Base-by-base conservation (phyloP, 2,797 vertebrate genomes). In the Ctenopoma kingsleyae region DNA sequence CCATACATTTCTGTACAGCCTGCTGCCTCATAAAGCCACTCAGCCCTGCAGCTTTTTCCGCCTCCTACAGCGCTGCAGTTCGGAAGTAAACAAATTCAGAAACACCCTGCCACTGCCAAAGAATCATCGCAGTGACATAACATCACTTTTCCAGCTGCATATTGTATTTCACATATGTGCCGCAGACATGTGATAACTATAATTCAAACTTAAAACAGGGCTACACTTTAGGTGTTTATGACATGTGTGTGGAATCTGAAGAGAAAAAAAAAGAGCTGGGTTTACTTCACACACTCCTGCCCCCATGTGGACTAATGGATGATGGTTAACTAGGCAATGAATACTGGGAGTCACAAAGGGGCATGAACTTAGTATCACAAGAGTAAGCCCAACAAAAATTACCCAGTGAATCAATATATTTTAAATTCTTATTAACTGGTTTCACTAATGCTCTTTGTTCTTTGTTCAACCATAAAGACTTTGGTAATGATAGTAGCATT, bases 51-150 rank as follows among this genome's bases (percentile, higher is more conserved):
- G 78, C 41, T 30, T 62, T 81, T 84, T 81, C 58, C 59, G 79
- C 87, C 88, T 83, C 78, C 86, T 90, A 83, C 80, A 73, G 80
- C 40, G 74, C 71, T 64, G 73, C 74, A 51, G 63, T 44, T 84
- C 66, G 80, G 80, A 89, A 89, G 85, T 85, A 88, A 92, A 90
- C 87, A 86, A 60, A 84, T 79, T 80, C 49, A 74, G 85, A 87
- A 78, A 80, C 79, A 82, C 62, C 50, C 67, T 56, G 40, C 40
- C 43, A 41, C 76, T 78, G 77, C 78, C 82, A 87, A 79, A 84
- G 69, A 86, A 78, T 71, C 72, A 82, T 81, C 83, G 81, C 66
- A 82, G 85, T 71, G 74, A 90, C 78, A 87, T 79, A 46, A 84
- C 64, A 67, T 80, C 70, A 69, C 68, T 80, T 85, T 85, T 82